A percentile compares a stretch with the other conserved stretches of the same genome.
phyloP scores from a whole-genome alignment of 2,797 vertebrate genomes.

The Sardinella longiceps region DNA sequence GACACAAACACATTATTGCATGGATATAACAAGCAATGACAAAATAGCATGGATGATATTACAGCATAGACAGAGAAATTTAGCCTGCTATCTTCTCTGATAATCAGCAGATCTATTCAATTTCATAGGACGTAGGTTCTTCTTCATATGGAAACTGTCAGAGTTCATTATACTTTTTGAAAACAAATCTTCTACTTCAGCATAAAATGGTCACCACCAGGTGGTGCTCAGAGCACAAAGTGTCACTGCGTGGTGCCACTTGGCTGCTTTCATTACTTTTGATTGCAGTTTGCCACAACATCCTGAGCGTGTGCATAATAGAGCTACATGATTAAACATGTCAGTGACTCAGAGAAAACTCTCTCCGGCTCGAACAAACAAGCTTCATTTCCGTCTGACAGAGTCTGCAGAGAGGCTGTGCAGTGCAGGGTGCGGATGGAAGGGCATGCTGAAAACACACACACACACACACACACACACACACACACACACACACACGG shows the following conservation, averaged over 20 bases:
- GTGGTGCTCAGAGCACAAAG: neutral
- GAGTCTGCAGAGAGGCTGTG: neutral
- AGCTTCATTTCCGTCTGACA: conserved; percentile 14
- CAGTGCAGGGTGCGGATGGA: neutral
- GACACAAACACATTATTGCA: conserved; percentile 3
- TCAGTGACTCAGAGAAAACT: conserved; percentile 1
- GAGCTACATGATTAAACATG: conserved; percentile 16
- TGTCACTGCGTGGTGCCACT: neutral
- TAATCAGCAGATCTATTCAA: neutral
- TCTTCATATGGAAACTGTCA: neutral
- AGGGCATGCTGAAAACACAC: neutral
- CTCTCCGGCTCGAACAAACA: conserved; percentile 12
- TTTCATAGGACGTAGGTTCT: neutral
- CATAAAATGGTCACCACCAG: neutral
- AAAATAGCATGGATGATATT: conserved; percentile 1
- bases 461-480: neutral
- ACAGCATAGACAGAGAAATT: neutral
- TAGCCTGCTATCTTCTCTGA: neutral
- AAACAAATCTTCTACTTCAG: neutral
- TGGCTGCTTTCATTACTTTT: conserved; percentile 19
- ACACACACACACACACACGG: neutral
- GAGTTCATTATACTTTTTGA: neutral
- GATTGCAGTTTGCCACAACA: conserved; percentile 25
- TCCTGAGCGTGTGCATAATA: conserved; percentile 11
- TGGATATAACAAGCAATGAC: conserved; percentile 8